Conservation (phyloP, 2,888 invertebrate genomes). For the Hybos culiciformis region DNA sequence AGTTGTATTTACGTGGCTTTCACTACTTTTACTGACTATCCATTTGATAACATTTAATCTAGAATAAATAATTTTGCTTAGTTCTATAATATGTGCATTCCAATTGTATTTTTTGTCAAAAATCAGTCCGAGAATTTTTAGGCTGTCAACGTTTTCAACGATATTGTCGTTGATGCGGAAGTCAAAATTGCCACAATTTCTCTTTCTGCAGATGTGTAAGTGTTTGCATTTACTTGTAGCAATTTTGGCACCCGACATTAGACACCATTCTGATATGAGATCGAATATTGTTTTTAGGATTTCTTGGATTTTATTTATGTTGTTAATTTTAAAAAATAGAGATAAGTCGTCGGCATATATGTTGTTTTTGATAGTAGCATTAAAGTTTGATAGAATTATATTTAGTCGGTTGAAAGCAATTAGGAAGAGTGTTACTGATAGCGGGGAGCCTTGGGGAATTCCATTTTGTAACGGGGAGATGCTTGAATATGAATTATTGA, state of each 20-base stretch:
- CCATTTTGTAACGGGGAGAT: not conserved
- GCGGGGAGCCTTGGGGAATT: not conserved
- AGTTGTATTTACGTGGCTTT: not conserved
- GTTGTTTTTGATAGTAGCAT: not conserved
- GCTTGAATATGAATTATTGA: not conserved
- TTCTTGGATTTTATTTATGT: not conserved
- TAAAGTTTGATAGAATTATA: not conserved
- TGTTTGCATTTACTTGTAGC: no score
- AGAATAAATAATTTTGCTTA: not conserved
- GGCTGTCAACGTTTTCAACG: no score
- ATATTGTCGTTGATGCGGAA: no score
- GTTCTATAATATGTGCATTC: not conserved
- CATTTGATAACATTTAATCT: not conserved
- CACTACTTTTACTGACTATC: no score
- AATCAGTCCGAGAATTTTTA: not conserved
- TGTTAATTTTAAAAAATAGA: not conserved
- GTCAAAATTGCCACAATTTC: no score
- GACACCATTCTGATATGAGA: no score
- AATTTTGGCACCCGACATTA: no score
- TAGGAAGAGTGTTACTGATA: constrained; percentile 2
- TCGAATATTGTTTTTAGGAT: no score
- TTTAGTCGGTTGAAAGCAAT: constrained; percentile 1
- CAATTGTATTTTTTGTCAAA: not conserved
- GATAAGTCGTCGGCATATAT: constrained; percentile 4
- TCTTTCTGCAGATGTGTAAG: no score